These are phyloP conservation scores for Prolemur simus DNA, from an alignment of 2,113 vertebrate species.

Conservation along the genomic window DNA sequence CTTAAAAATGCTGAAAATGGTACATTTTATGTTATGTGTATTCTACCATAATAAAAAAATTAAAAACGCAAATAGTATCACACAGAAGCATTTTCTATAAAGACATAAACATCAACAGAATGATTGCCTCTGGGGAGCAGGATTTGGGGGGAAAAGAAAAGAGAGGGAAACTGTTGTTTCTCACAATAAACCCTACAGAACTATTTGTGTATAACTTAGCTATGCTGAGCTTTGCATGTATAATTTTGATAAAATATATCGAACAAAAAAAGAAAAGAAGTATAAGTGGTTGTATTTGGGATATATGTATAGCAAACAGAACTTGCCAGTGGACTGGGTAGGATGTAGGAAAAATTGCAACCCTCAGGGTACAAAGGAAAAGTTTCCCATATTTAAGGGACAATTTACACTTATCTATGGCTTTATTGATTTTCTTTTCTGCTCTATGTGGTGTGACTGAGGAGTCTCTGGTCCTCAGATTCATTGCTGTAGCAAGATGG, in stretches of 20 bases:
- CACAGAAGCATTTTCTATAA: neutral
- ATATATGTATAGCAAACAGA: neutral
- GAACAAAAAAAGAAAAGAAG: neutral
- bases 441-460: neutral
- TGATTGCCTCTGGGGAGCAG: neutral
- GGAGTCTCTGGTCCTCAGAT: neutral
- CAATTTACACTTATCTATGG: neutral
- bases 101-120: neutral
- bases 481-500: neutral
- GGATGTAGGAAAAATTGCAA: neutral
- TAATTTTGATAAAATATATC: neutral
- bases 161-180: neutral
- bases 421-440: conserved; percentile 7
- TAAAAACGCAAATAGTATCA: neutral
- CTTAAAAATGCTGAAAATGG: conserved; percentile 9
- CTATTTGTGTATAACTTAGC: neutral
- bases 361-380: neutral
- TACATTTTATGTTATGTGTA: neutral
- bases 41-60: neutral
- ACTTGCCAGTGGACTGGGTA: neutral
- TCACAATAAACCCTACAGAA: neutral
- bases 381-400: neutral
- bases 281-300: neutral
- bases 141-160: neutral
- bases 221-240: neutral